These are phyloP conservation scores for Macroteleia sp. DNA, from an alignment of 2,888 invertebrate species.

Conservation along the genomic window DNA sequence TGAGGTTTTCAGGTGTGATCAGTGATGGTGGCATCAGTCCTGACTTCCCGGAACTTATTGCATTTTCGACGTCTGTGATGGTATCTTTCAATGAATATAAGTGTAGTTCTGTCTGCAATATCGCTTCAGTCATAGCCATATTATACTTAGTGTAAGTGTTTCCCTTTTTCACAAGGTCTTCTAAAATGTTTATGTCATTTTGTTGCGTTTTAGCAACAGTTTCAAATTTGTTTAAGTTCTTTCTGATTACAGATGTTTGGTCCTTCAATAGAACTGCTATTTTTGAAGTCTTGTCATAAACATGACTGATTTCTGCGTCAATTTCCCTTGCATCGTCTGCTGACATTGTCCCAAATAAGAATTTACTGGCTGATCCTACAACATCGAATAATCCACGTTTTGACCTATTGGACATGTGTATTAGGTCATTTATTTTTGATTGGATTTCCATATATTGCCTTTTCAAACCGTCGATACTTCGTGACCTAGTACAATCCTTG, in stretches of 20 bases:
- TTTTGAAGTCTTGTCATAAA: constrained; percentile 6
- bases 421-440: too few relatives aligned
- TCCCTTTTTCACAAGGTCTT: not conserved
- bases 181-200: not conserved
- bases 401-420: too few relatives aligned
- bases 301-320: constrained; percentile 7
- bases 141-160: not conserved
- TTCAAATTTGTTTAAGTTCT: constrained; percentile 4
- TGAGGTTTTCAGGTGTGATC: constrained; percentile 1
- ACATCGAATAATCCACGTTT: too few relatives aligned
- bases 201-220: not conserved
- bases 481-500: too few relatives aligned
- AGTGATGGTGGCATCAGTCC: too few relatives aligned
- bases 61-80: not conserved
- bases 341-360: too few relatives aligned
- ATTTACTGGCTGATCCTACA: too few relatives aligned
- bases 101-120: not conserved
- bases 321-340: constrained; percentile 27
- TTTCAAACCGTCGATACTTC: too few relatives aligned
- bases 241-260: constrained; percentile 9
- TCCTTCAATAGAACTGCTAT: constrained; percentile 13
- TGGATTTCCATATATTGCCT: too few relatives aligned
- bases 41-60: not conserved
- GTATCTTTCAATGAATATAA: not conserved
- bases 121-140: not conserved